A percentile compares a stretch with the other conserved stretches of the same genome.
Evolutionary conservation across 1,140 invertebrate genomes (phyloP).

Genomic region (Acromyrmex heyeri): DNA sequence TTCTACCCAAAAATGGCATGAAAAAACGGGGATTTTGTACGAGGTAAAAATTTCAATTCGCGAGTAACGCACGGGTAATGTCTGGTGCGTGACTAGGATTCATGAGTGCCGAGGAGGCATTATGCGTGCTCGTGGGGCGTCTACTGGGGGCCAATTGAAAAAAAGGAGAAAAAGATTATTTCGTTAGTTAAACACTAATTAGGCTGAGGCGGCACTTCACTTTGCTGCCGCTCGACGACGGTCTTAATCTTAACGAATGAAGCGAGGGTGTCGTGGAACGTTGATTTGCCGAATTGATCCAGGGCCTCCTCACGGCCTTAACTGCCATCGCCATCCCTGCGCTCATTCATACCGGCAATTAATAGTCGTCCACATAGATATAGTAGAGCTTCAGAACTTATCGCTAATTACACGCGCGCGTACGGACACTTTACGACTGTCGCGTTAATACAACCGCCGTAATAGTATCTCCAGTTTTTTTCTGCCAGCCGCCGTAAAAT

Average conservation of each 20-base stretch:
- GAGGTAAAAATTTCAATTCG: conserved; percentile 14
- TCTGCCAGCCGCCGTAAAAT: conserved; percentile 9
- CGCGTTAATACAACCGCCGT: conserved; percentile 1
- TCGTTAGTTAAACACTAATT: conserved; percentile 76
- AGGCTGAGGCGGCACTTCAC: conserved; percentile 59
- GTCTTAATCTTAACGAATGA: conserved; percentile 50
- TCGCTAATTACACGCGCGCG: conserved; percentile 25
- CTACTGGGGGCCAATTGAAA: conserved; percentile 38
- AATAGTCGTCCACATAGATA: conserved; percentile 16
- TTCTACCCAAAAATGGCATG: background rate
- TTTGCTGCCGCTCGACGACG: conserved; percentile 32
- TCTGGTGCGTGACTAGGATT: background rate
- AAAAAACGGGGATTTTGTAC: background rate
- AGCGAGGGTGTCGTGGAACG: conserved; percentile 25
- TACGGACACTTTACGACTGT: conserved; percentile 12
- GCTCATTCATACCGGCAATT: conserved; percentile 40
- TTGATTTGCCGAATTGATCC: conserved; percentile 46
- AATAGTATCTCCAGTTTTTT: conserved; percentile 45
- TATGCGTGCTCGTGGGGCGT: conserved; percentile 58
- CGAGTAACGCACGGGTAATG: background rate
- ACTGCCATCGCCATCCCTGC: background rate
- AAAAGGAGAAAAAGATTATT: conserved; percentile 67
- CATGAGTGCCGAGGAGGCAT: conserved; percentile 9
- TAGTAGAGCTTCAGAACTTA: background rate
- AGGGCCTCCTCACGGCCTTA: background rate